A percentile compares a stretch with the other conserved stretches of the same genome.
These are phyloP conservation scores for Yoshiicerus persimilis DNA, from an alignment of 1,140 invertebrate genomes.

Conservation along the genomic window DNA sequence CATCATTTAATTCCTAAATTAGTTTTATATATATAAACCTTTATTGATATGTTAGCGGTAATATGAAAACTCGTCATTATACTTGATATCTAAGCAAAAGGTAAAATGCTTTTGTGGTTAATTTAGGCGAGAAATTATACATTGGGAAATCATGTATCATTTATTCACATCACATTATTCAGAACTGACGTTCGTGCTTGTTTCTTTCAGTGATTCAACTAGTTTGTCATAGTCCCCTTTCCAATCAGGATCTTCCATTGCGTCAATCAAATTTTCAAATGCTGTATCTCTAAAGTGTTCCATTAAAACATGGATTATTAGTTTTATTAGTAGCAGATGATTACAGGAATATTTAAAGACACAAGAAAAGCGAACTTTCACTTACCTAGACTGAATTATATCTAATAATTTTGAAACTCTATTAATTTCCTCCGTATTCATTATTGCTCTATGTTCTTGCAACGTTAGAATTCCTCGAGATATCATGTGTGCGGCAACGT, in stretches of 20 bases:
- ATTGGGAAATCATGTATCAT: no score
- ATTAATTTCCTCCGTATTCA: background rate
- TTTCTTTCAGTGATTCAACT: background rate
- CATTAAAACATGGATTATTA: background rate
- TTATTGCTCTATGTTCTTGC: slow-evolving; percentile 21
- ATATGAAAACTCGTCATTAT: no score
- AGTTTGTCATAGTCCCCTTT: background rate
- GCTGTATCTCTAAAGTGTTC: background rate
- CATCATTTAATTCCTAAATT: no score
- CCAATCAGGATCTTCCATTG: background rate
- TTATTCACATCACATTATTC: background rate
- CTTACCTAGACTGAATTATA: background rate
- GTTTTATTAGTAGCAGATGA: no score
- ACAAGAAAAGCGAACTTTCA: background rate
- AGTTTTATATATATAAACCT: no score
- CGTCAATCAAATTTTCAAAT: background rate
- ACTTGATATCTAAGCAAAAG: no score
- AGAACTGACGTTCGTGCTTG: background rate
- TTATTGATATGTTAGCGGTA: no score
- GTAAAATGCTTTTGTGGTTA: no score
- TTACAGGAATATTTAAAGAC: background rate
- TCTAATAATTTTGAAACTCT: background rate
- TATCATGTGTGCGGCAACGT: slow-evolving; percentile 19
- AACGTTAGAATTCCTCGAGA: slow-evolving; percentile 3
- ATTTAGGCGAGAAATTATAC: no score